These are phyloP conservation scores for Protaetia brevitarsis DNA, from an alignment of 1,140 invertebrate genomes.

Conservation along the genomic window DNA sequence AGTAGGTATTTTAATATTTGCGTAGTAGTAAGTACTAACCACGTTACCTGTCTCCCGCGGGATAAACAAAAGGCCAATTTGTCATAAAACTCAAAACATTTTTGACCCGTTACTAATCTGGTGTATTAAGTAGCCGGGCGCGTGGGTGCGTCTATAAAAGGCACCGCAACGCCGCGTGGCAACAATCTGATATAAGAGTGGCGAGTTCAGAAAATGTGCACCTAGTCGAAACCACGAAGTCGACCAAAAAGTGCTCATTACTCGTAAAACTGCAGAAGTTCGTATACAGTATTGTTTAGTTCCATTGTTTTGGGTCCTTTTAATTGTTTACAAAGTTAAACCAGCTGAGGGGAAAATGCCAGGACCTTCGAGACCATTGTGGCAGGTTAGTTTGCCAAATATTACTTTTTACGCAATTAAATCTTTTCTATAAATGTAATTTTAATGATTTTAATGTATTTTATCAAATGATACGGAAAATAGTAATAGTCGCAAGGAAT, in stretches of 20 bases:
- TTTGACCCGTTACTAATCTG: conserved; percentile 4
- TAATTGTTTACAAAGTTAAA: too few species aligned
- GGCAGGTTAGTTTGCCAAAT: conserved; percentile 42
- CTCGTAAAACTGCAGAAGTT: too few species aligned
- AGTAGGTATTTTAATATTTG: background rate
- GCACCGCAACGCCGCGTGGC: conserved; percentile 15
- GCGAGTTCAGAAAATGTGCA: conserved; percentile 10
- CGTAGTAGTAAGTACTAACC: background rate
- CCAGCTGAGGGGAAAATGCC: conserved; percentile 37
- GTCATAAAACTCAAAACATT: conserved; percentile 13
- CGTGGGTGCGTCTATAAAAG: conserved; percentile 22
- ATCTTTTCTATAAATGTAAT: background rate
- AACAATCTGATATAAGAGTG: conserved; percentile 19
- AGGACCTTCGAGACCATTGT: conserved; percentile 46
- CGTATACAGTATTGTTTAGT: too few species aligned
- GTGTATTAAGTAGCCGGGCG: background rate
- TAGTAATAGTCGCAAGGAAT: too few species aligned
- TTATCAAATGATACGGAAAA: background rate
- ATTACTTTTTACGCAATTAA: background rate
- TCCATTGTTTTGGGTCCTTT: too few species aligned
- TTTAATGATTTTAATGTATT: background rate
- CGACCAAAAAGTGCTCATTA: background rate
- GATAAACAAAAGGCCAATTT: background rate
- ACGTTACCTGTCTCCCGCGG: background rate
- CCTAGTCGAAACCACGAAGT: background rate